These are phyloP conservation scores for Chondrosia reniformis DNA, from an alignment of 37 sponge, comb jelly and placozoan species.

Conservation along the genomic window DNA sequence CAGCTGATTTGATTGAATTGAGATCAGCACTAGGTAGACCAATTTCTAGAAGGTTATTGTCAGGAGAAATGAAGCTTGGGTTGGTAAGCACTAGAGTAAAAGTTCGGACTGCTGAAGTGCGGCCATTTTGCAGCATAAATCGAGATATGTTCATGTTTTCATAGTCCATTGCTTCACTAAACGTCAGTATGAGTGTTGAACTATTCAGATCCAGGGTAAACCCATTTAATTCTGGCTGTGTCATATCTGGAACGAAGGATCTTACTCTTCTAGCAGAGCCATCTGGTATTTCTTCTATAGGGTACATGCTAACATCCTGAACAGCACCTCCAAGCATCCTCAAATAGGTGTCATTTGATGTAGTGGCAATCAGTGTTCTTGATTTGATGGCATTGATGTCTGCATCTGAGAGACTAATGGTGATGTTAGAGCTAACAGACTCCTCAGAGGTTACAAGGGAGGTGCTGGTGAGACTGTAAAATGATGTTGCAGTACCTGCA, in stretches of 20 bases:
- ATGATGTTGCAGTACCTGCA: background rate
- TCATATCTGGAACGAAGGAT: conserved; percentile 42
- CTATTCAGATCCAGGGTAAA: conserved; percentile 58
- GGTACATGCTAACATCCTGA: conserved; percentile 29
- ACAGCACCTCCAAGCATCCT: conserved; percentile 47
- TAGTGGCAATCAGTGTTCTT: conserved; percentile 8
- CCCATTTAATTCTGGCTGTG: conserved; percentile 43
- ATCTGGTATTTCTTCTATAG: conserved; percentile 21
- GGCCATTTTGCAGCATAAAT: conserved; percentile 36
- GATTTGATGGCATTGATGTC: conserved; percentile 72
- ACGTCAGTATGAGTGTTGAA: conserved; percentile 51
- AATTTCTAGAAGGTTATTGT: conserved; percentile 44
- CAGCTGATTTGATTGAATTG: conserved; percentile 55
- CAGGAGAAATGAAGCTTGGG: conserved; percentile 18
- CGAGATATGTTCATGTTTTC: conserved; percentile 37
- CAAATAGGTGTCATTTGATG: conserved; percentile 36
- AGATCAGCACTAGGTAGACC: conserved; percentile 44
- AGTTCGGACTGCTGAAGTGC: background rate
- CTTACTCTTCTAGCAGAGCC: conserved; percentile 38
- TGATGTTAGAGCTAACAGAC: conserved; percentile 34
- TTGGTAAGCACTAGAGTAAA: conserved; percentile 30
- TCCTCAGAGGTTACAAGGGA: background rate
- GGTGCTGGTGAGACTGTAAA: conserved; percentile 20
- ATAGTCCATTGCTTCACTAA: conserved; percentile 63
- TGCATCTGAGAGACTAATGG: conserved; percentile 39